Evolutionary conservation across 2,113 vertebrate genomes (phyloP).

Genomic region (Tiliqua scincoides): DNA sequence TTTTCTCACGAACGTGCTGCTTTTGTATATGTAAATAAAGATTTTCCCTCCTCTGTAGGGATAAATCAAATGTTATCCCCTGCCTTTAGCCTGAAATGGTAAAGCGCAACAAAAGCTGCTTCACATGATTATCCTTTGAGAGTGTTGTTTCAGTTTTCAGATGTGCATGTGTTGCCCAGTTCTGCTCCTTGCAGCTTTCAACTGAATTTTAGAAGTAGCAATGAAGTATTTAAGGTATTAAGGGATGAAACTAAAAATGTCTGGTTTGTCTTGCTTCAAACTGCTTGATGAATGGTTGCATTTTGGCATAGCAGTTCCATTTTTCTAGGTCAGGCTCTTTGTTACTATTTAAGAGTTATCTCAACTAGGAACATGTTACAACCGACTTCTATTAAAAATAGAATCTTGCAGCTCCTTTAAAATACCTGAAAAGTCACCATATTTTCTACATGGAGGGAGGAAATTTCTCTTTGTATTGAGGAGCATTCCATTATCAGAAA

Average conservation of each 20-base stretch:
- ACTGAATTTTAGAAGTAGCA: neutral
- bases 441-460: neutral
- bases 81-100: neutral
- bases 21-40: neutral
- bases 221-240: neutral
- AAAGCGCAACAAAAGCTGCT: neutral
- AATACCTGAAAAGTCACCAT: neutral
- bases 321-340: no score
- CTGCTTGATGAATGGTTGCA: conserved; percentile 5
- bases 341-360: neutral
- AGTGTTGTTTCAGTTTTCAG: neutral
- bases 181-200: neutral
- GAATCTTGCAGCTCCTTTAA: no score
- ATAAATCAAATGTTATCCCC: neutral
- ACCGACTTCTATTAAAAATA: neutral
- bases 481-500: neutral
- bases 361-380: neutral
- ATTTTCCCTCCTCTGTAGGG: neutral
- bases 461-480: neutral
- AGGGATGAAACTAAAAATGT: neutral
- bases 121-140: neutral
- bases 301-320: neutral
- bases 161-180: neutral
- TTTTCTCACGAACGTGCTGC: neutral
- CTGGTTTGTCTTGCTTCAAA: neutral